Base-by-base conservation (phyloP, 2,888 invertebrate species). In the Adineta ricciae region DNA sequence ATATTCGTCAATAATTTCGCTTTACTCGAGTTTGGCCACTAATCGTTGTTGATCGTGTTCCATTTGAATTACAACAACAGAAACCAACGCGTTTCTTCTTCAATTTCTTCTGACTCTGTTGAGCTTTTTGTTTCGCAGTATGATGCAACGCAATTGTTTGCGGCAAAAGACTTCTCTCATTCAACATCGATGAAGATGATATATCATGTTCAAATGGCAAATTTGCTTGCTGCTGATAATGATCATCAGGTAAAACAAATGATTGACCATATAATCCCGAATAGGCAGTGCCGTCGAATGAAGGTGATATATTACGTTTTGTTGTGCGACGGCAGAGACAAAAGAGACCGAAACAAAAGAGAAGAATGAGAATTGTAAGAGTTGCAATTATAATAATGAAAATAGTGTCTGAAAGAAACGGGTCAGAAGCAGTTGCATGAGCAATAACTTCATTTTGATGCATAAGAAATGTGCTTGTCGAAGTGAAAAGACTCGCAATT, bases 311-410 rank as follows among this genome's bases (percentile, higher is more conserved):
- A 64, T 64, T 64, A 36, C 64, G 64, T 64, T 64, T 64, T 27
- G 14, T 64, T 64, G 64, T 64, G 7, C 32, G 64, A 64, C 64
- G 64, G 19, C 64, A 64, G 2, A 64, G 64, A 64, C 64, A 64
- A 64, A 64, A 64, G 64, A 64, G 19, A 11, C 32, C 64, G 16
- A 64, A 36, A 64, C 64, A 64, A 64, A 64, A 64, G 64, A 64
- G 64, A 19, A 64, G 19, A 64, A 64, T 64, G 32, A 64, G 32
- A 32, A 36, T 64, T 64, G 32, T 64, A 32, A 64, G 64, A 64
- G 32, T 64, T 64, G 64, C 64, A 64, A 64, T 64, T 64, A 64
- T 27, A 64, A 64, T 64, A 64, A 64, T 64, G 64, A 64, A 64
- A 64, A 64, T 64, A 64, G 64, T 36, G 64, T 64, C 64, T 64